Evolutionary conservation across 2,113 vertebrate species (phyloP), one percentile per base, ranked within the genome.

Genomic region (Catharus bicknelli): DNA sequence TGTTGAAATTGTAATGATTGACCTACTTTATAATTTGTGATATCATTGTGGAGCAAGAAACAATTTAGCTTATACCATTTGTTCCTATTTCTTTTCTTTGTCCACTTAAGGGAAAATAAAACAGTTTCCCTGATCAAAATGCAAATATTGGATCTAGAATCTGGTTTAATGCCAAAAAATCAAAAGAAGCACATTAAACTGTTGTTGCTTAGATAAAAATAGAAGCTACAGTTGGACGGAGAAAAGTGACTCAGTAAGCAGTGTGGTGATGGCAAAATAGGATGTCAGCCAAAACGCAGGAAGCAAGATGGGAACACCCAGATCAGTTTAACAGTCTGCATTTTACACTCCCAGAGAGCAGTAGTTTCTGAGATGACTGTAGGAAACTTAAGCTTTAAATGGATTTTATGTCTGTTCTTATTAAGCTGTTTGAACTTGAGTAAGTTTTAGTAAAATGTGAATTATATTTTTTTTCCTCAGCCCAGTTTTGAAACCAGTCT

Each of bases 251-350:
- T 96, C 96, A 93, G 90, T 90, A 67, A 94, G 95, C 86, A 75
- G 68, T 45, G 48, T 53, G 83, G 92, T 83, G 94, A 95, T 92
- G 96, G 94, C 92, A 94, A 81, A 90, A 59, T 95, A 91, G 95
- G 96, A 93, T 93, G 88, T 94, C 83, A 77, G 92, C 96, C 90
- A 93, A 68, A 95, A 86, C 0, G 22, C 95, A 95, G 96, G 95
- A 96, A 96, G 88, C 88, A 70, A 88, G 85, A 92, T 93, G 95
- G 95, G 86, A 96, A 96, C 96, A 94, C 96, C 95, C 94, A 92
- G 92, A 83, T 95, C 91, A 91, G 85, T 80, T 93, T 54, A 74
- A 77, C 90, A 90, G 86, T 59, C 90, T 95, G 76, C 3, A 2
- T 86, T 90, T 81, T 86, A 43, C 18, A 13, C 73, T 86, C 83